A percentile compares a stretch with the other conserved stretches of the same genome.
These are phyloP conservation scores for Ochropleura leucogaster DNA, from an alignment of 2,888 invertebrate genomes.

Conservation along the genomic window DNA sequence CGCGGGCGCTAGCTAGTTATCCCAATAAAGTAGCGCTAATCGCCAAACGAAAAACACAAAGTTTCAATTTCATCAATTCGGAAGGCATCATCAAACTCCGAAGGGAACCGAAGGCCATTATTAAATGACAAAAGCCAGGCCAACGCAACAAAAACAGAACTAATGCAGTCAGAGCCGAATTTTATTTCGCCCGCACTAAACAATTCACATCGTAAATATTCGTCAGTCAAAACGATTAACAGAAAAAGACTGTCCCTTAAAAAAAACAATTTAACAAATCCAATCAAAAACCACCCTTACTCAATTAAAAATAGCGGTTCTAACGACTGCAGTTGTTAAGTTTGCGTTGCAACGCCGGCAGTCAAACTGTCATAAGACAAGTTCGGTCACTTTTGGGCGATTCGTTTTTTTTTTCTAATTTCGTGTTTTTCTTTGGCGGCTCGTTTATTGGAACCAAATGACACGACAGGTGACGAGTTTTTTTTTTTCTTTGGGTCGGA, in stretches of 20 bases:
- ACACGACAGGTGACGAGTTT: constrained; percentile 90
- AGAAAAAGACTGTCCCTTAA: constrained; percentile 79
- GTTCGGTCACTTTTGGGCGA: constrained; percentile 86
- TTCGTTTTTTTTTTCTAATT: constrained; percentile 81
- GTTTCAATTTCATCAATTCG: constrained; percentile 72
- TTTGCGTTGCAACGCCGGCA: constrained; percentile 60
- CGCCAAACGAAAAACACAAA: constrained; percentile 24
- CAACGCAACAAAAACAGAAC: constrained; percentile 80
- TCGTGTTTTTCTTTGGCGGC: constrained; percentile 88
- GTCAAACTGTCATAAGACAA: constrained; percentile 81
- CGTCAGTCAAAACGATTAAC: constrained; percentile 88
- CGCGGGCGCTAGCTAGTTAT: too few species aligned
- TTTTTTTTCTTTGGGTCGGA: constrained; percentile 71
- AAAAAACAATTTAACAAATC: constrained; percentile 57
- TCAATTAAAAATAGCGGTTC: not conserved
- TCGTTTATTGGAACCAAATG: constrained; percentile 89
- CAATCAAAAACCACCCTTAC: constrained; percentile 64
- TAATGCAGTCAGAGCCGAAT: constrained; percentile 86
- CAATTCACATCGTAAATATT: constrained; percentile 89
- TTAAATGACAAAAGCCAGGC: constrained; percentile 78
- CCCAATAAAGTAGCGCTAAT: not conserved
- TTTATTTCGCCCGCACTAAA: constrained; percentile 85
- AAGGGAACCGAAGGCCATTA: constrained; percentile 77
- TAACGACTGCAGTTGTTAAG: constrained; percentile 37
- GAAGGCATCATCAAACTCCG: constrained; percentile 81